These are phyloP conservation scores for Chlamydotis undulata DNA, from an alignment of 2,113 vertebrate genomes.

Conservation along the genomic window DNA sequence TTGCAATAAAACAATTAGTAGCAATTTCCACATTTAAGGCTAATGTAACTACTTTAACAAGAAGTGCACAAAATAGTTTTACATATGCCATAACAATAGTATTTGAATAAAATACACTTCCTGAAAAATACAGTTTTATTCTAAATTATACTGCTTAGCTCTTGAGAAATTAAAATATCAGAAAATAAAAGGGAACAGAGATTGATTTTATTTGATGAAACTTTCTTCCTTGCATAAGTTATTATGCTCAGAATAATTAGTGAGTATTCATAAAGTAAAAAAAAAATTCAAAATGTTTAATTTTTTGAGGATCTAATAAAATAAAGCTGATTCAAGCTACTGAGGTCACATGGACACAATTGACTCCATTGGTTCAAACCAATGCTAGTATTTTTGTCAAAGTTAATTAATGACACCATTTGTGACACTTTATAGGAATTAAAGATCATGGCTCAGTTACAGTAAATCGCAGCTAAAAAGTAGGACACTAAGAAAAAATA, in stretches of 20 bases:
- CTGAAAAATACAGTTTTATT: background rate
- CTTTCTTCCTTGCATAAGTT: background rate
- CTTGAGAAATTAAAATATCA: background rate
- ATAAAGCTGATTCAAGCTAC: background rate
- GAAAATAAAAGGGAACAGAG: background rate
- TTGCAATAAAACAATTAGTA: background rate
- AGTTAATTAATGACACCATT: background rate
- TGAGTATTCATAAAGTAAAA: background rate
- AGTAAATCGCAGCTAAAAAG: slow-evolving; percentile 18
- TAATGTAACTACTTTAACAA: background rate
- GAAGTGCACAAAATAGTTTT: background rate
- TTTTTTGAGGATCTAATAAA: background rate
- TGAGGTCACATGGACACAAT: background rate
- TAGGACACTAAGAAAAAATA: slow-evolving; percentile 47
- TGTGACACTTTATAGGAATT: background rate
- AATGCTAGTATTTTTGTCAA: background rate
- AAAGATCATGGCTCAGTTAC: background rate
- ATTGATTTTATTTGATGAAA: background rate
- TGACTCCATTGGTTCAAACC: background rate
- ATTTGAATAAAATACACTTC: background rate
- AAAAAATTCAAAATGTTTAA: background rate
- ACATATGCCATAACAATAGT: background rate
- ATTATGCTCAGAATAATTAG: background rate
- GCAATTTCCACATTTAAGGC: background rate
- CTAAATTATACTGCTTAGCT: background rate